Evolutionary conservation across 2,797 vertebrate species (phyloP), one percentile per base, ranked within the genome.

Genomic region (Gymnoscopelus microlampas): DNA sequence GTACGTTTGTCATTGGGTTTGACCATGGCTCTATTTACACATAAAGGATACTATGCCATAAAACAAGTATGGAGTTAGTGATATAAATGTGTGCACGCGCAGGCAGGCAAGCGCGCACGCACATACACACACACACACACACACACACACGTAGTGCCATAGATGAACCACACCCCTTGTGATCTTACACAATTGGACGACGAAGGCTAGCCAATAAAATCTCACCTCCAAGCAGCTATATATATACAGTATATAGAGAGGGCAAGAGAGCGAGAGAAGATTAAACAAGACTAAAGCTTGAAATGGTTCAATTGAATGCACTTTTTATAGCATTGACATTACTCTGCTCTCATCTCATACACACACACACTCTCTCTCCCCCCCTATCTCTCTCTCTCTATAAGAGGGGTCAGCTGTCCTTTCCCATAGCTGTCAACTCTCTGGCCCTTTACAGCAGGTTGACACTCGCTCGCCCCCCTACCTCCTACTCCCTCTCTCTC

Each of bases 401-500:
- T 75, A 61, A 10, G 71, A 79, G 78, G 79, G 82, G 81, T 83
- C 86, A 73, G 83, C 87, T 78, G 81, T 83, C 83, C 71, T 86
- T 75, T 84, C 66, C 85, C 73, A 73, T 85, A 81, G 84, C 85
- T 89, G 85, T 90, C 88, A 88, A 85, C 78, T 80, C 68, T 82
- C 68, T 65, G 73, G 81, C 77, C 81, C 80, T 81, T 87, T 87
- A 82, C 86, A 88, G 82, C 76, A 65, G 65, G 51, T 72, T 73
- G 60, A 77, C 49, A 73, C 76, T 70, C 72, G 63, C 62, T n/a
- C n/a, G n/a, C n/a, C 23, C 13, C 56, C 60, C 58, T 57, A n/a
- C 53, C 39, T 71, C 54, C 62, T 39, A 35, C 39, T 15, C 13
- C 70, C 63, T 14, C 61, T 19, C 15, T 10, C 47, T 26, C 54